A percentile compares a stretch with the other conserved stretches of the same genome.
phyloP scores from a whole-genome alignment of 2,888 invertebrate genomes.

The Gandaritis pyraliata region DNA sequence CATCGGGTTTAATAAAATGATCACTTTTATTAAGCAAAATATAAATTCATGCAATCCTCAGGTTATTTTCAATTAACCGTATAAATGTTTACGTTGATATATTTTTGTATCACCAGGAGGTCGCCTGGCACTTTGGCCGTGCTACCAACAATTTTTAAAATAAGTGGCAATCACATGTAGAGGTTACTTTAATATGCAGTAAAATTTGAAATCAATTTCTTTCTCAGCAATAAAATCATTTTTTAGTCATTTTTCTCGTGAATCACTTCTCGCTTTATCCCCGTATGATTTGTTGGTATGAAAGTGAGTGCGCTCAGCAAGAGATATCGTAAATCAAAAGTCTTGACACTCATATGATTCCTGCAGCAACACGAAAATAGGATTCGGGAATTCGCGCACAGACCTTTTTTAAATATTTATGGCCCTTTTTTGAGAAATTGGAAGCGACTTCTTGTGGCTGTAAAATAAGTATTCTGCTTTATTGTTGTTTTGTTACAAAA shows the following conservation, averaged over 20 bases:
- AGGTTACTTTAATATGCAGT: slow-evolving; percentile 81
- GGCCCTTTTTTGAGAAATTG: slow-evolving; percentile 37
- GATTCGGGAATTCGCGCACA: slow-evolving; percentile 35
- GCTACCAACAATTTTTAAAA: slow-evolving; percentile 52
- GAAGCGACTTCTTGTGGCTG: slow-evolving; percentile 32
- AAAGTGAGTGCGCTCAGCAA: slow-evolving; percentile 71
- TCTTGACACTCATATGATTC: slow-evolving; percentile 59
- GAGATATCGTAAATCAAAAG: slow-evolving; percentile 74
- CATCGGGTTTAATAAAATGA: slow-evolving; percentile 24
- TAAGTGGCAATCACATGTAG: slow-evolving; percentile 73
- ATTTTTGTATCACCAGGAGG: slow-evolving; percentile 65
- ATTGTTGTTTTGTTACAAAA: slow-evolving; percentile 29
- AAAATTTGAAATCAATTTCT: slow-evolving; percentile 80
- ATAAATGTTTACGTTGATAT: slow-evolving; percentile 71
- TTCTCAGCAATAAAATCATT: slow-evolving; percentile 69
- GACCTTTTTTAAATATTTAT: slow-evolving; percentile 48
- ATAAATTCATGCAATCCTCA: slow-evolving; percentile 43
- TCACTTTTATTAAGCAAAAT: slow-evolving; percentile 25
- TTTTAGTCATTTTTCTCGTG: slow-evolving; percentile 68
- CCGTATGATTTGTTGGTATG: slow-evolving; percentile 68
- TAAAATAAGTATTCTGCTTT: slow-evolving; percentile 37
- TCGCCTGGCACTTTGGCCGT: slow-evolving; percentile 44
- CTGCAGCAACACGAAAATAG: slow-evolving; percentile 49
- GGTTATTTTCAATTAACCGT: slow-evolving; percentile 71
- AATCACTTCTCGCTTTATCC: slow-evolving; percentile 57